A percentile compares a stretch with the other conserved stretches of the same genome.
These are phyloP conservation scores for Cotesia congregata DNA, from an alignment of 2,888 invertebrate genomes.

Conservation along the genomic window DNA sequence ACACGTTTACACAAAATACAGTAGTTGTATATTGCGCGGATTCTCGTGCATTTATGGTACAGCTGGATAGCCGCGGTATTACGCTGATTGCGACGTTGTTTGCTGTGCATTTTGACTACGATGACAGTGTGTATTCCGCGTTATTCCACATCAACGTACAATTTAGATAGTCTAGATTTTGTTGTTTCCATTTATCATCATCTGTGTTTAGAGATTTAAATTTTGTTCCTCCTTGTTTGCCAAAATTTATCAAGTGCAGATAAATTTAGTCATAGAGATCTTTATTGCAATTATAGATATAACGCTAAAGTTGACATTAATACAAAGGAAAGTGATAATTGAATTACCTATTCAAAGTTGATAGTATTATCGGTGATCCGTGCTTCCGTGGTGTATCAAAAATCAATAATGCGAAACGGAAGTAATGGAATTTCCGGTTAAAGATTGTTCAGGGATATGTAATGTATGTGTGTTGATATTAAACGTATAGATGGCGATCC, in stretches of 20 bases:
- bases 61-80: slow-evolving; percentile 44
- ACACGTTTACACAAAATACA: slow-evolving; percentile 18
- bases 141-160: slow-evolving; percentile 28
- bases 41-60: slow-evolving; percentile 49
- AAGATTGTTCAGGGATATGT: background rate
- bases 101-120: slow-evolving; percentile 40
- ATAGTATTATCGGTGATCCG: background rate
- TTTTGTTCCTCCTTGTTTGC: background rate
- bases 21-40: slow-evolving; percentile 31
- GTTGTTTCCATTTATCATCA: background rate
- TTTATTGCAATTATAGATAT: background rate
- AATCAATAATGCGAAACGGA: background rate
- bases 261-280: background rate
- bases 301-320: background rate
- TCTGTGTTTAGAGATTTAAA: background rate
- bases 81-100: slow-evolving; percentile 59
- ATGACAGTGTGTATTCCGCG: slow-evolving; percentile 25
- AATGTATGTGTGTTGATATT: slow-evolving; percentile 3
- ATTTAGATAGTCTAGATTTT: slow-evolving; percentile 13
- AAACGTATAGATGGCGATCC: slow-evolving; percentile 46
- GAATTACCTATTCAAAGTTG: background rate
- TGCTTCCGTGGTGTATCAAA: background rate
- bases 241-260: background rate
- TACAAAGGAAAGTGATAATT: background rate
- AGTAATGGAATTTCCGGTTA: background rate